A percentile compares a stretch with the other conserved stretches of the same genome.
phyloP scores from a whole-genome alignment of 2,113 vertebrate species.

The Hiodon alosoides region DNA sequence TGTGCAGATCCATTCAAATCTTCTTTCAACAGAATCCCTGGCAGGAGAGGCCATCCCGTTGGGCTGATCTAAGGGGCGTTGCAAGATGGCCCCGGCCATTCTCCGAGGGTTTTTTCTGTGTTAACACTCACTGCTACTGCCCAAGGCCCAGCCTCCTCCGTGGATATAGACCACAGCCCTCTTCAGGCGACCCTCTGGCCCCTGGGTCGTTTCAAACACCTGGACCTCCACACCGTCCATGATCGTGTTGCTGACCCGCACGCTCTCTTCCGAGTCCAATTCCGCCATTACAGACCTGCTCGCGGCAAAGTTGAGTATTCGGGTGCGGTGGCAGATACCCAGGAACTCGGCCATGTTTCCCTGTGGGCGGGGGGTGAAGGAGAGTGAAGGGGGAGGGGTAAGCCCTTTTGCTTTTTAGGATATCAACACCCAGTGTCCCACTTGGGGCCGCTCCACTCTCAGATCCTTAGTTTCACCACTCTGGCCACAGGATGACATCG shows the following conservation, averaged over 20 bases:
- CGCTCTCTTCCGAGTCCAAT: conserved; percentile 40
- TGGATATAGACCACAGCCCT: conserved; percentile 79
- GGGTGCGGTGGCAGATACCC: conserved; percentile 67
- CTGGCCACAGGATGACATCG: conserved; percentile 13
- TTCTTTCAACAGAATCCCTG: too few relatives aligned
- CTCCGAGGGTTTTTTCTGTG: neutral
- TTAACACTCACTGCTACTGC: conserved; percentile 73
- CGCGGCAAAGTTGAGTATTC: conserved; percentile 55
- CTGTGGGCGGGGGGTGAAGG: conserved; percentile 48
- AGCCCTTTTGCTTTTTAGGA: neutral
- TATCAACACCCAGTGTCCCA: neutral
- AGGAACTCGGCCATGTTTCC: conserved; percentile 66
- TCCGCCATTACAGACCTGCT: conserved; percentile 54
- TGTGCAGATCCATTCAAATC: too few relatives aligned
- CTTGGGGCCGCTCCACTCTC: neutral
- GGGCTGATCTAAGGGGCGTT: too few relatives aligned
- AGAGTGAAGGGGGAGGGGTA: neutral
- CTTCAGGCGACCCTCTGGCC: conserved; percentile 58
- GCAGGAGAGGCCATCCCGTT: too few relatives aligned
- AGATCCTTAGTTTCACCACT: neutral
- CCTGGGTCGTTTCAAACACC: conserved; percentile 73
- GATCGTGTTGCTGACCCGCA: conserved; percentile 69
- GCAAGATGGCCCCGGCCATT: neutral
- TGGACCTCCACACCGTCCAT: conserved; percentile 80
- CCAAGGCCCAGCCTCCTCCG: conserved; percentile 88